phyloP scores from a whole-genome alignment of 2,113 vertebrate genomes.

The Neogobius melanostomus region DNA sequence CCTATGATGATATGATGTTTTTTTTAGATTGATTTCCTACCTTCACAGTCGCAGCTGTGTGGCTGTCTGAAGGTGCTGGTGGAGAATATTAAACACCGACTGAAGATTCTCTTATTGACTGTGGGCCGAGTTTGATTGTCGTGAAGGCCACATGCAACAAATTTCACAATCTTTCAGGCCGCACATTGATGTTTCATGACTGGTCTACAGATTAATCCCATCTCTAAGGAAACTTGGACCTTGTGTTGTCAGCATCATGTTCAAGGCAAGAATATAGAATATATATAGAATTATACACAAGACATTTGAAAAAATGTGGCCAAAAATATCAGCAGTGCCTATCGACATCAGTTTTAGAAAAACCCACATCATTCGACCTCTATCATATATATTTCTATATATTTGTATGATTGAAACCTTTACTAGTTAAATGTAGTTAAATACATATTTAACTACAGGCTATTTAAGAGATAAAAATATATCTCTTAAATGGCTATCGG shows the following conservation, averaged over 20 bases:
- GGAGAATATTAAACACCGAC: conserved; percentile 16
- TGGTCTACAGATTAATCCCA: background rate
- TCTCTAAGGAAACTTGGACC: background rate
- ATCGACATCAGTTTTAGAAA: no score
- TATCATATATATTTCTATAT: no score
- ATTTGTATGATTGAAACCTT: no score
- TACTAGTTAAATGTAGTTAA: no score
- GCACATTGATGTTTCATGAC: background rate
- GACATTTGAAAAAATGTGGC: no score
- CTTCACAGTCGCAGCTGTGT: conserved; percentile 18
- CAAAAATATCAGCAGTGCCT: no score
- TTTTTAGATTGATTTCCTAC: conserved; percentile 47
- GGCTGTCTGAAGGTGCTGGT: background rate
- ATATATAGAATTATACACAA: no score
- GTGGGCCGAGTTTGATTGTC: conserved; percentile 7
- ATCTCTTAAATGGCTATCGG: no score
- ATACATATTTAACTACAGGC: no score
- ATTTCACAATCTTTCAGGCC: conserved; percentile 7
- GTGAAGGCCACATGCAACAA: background rate
- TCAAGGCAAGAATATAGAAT: no score
- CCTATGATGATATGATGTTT: conserved; percentile 7
- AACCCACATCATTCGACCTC: no score
- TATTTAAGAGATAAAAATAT: no score
- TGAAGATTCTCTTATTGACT: conserved; percentile 4
- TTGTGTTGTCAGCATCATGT: background rate